These are phyloP conservation scores for Theristicus caerulescens DNA, from an alignment of 2,113 vertebrate genomes.

Conservation along the genomic window DNA sequence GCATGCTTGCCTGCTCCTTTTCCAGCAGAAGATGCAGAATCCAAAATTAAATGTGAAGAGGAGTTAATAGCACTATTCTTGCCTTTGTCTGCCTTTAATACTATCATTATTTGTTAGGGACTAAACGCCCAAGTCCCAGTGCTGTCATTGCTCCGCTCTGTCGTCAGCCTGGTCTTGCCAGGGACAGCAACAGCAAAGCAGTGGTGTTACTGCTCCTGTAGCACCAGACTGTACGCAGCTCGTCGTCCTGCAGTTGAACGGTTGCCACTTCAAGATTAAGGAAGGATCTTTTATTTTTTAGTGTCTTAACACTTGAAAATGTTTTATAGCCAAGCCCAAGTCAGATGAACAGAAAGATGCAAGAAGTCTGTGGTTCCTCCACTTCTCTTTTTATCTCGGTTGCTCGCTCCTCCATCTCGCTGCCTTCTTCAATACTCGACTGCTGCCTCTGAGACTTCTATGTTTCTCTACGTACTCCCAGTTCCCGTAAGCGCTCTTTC, in stretches of 20 bases:
- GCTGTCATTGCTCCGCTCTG: not conserved
- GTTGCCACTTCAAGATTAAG: not conserved
- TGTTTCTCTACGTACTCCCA: fast-evolving
- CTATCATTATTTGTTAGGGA: not conserved
- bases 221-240: not conserved
- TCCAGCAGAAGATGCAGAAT: not conserved
- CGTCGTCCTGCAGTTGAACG: not conserved
- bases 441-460: not conserved
- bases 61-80: not conserved
- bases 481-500: not conserved
- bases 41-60: not conserved
- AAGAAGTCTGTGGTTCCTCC: not conserved
- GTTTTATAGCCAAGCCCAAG: not conserved
- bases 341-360: not conserved
- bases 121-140: not conserved
- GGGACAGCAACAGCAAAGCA: not conserved
- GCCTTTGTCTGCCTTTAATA: not conserved
- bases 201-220: too few relatives aligned
- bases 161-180: not conserved
- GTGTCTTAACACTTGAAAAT: not conserved
- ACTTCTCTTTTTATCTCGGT: not conserved
- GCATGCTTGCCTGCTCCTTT: not conserved
- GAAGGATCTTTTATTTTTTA: not conserved
- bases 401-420: not conserved
- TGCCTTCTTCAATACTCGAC: not conserved